phyloP scores from a whole-genome alignment of 1,140 invertebrate genomes.

The Drosophila nebulosa region DNA sequence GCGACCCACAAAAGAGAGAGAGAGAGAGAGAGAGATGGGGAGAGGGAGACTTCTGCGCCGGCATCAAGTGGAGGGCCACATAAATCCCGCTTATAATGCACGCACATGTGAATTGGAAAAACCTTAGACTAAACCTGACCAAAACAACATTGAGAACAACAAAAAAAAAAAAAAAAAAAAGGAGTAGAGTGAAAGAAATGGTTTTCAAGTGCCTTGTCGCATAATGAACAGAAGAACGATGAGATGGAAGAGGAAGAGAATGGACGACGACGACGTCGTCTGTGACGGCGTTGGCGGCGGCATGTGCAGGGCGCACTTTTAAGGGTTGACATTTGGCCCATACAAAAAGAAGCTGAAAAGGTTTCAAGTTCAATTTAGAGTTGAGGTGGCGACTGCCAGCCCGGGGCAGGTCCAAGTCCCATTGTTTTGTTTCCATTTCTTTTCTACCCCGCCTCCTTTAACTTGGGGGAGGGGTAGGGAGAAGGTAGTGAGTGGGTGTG shows the following conservation, averaged over 20 bases:
- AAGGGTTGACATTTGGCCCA: constrained; percentile 71
- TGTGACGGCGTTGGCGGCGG: constrained; percentile 32
- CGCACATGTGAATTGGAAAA: constrained; percentile 57
- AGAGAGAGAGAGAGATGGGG: background rate
- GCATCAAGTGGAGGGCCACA: constrained; percentile 65
- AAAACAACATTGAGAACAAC: constrained; percentile 25
- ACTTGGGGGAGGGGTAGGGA: background rate
- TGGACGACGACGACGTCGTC: constrained; percentile 48
- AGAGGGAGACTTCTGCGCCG: constrained; percentile 15
- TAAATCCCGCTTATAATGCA: constrained; percentile 75
- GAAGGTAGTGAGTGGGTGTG: constrained; percentile 7
- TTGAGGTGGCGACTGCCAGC: constrained; percentile 63
- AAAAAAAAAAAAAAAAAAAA: constrained; percentile 34
- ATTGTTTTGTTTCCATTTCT: constrained; percentile 10
- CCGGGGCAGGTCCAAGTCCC: constrained; percentile 56
- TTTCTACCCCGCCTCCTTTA: background rate
- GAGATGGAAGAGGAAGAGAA: constrained; percentile 6
- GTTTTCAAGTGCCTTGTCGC: constrained; percentile 63
- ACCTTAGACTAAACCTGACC: constrained; percentile 43
- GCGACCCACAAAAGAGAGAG: constrained; percentile 12
- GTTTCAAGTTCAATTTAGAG: constrained; percentile 45
- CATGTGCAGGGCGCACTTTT: constrained; percentile 48
- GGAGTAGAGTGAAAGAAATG: constrained; percentile 63
- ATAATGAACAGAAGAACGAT: constrained; percentile 58
- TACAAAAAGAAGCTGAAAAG: constrained; percentile 47